These are phyloP conservation scores for Acronicta alni DNA, from an alignment of 2,888 invertebrate genomes.

Conservation along the genomic window DNA sequence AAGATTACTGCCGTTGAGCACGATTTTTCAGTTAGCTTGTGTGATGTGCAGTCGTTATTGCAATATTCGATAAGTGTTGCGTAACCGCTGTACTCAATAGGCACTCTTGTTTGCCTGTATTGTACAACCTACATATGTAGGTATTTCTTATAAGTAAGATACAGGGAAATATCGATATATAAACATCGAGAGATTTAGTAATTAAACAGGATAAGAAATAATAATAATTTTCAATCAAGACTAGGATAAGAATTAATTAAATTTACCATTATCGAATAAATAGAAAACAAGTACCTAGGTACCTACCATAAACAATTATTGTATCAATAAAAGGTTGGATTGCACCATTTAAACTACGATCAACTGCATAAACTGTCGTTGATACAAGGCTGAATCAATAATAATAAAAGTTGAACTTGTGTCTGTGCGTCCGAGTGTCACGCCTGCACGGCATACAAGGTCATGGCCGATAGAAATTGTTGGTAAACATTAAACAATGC, in stretches of 20 bases:
- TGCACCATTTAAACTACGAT: constrained; percentile 34
- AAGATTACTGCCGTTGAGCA: constrained; percentile 29
- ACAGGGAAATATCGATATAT: too few species aligned
- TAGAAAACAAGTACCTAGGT: too few species aligned
- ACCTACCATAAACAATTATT: constrained; percentile 8
- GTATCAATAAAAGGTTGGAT: constrained; percentile 18
- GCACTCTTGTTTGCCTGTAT: too few species aligned
- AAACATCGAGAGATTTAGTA: too few species aligned
- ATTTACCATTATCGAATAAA: too few species aligned
- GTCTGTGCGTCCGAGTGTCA: constrained; percentile 51
- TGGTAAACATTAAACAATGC: constrained; percentile 24
- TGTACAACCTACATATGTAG: too few species aligned
- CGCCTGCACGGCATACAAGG: constrained; percentile 45
- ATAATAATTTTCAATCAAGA: too few species aligned
- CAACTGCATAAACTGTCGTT: constrained; percentile 44
- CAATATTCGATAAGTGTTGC: background rate
- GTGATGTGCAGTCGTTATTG: constrained; percentile 3
- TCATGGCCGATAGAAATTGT: constrained; percentile 48
- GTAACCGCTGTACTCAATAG: too few species aligned
- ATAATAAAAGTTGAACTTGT: constrained; percentile 73
- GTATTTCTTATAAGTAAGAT: too few species aligned
- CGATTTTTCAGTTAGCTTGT: constrained; percentile 19
- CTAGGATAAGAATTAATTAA: too few species aligned
- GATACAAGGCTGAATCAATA: constrained; percentile 72
- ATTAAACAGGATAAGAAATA: too few species aligned